These are phyloP conservation scores for Cotesia glomerata DNA, from an alignment of 1,140 invertebrate species.

Conservation along the genomic window DNA sequence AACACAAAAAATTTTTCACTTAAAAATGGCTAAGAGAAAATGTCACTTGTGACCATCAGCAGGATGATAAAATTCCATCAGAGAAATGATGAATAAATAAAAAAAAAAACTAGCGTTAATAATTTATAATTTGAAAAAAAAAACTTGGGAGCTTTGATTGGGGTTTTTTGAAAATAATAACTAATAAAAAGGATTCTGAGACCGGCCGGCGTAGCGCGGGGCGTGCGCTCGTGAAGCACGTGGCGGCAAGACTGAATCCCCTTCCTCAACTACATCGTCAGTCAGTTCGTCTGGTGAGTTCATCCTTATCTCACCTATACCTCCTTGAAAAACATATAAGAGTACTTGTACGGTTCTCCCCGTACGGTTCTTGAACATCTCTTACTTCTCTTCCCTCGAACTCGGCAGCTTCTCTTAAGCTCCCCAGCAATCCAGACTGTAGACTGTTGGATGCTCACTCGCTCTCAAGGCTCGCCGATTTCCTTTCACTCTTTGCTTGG, in stretches of 20 bases:
- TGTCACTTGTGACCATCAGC: too few relatives aligned
- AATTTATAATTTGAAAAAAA: too few relatives aligned
- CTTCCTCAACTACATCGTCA: conserved; percentile 54
- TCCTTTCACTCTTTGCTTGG: too few relatives aligned
- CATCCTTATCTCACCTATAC: conserved; percentile 54
- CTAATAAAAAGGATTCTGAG: conserved; percentile 18
- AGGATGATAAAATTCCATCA: too few relatives aligned
- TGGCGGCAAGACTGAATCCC: conserved; percentile 61
- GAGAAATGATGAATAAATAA: too few relatives aligned
- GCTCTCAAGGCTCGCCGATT: too few relatives aligned
- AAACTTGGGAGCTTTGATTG: not conserved
- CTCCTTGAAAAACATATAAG: conserved; percentile 15
- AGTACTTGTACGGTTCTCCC: not conserved
- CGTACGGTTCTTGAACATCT: conserved; percentile 3
- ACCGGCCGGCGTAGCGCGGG: conserved; percentile 54
- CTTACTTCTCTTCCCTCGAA: not conserved
- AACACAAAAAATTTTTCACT: too few relatives aligned
- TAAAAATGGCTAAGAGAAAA: too few relatives aligned
- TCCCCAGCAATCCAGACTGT: not conserved
- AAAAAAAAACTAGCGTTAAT: too few relatives aligned
- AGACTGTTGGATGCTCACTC: too few relatives aligned
- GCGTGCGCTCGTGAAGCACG: conserved; percentile 62
- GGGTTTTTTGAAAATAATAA: too few relatives aligned
- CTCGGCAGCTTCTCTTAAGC: not conserved
- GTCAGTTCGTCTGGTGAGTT: conserved; percentile 52